Conservation (phyloP, 2,888 invertebrate species). For the Gari tellinella region DNA sequence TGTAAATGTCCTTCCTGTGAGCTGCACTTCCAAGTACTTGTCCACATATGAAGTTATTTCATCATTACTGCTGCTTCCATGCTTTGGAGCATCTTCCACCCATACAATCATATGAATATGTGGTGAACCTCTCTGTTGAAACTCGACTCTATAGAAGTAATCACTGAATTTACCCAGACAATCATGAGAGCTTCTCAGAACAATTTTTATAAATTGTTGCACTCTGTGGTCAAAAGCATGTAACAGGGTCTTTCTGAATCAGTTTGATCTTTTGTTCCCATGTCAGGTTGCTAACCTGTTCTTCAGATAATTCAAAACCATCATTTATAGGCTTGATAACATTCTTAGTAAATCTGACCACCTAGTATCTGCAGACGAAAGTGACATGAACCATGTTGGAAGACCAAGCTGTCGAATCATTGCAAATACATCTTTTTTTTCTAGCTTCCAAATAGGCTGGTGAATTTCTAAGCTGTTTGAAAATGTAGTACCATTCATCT, state of each 20-base stretch:
- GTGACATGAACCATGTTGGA: not conserved
- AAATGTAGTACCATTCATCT: slow-evolving; percentile 78
- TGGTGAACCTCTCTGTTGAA: too few relatives aligned
- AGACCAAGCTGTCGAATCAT: not conserved
- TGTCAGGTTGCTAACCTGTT: slow-evolving; percentile 12
- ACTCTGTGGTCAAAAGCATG: slow-evolving; percentile 22
- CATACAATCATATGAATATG: slow-evolving; percentile 4
- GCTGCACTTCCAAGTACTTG: slow-evolving; percentile 7
- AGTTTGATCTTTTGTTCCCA: slow-evolving; percentile 45
- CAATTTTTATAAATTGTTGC: slow-evolving; percentile 9
- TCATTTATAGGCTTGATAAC: slow-evolving; percentile 4
- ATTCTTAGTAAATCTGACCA: slow-evolving; percentile 11
- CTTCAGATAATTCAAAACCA: not conserved
- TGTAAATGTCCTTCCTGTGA: slow-evolving; percentile 9
- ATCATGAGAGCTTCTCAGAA: slow-evolving; percentile 3
- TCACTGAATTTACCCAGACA: too few relatives aligned
- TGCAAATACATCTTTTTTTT: slow-evolving; percentile 40
- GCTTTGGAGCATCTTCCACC: slow-evolving; percentile 9
- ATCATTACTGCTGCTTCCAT: not conserved
- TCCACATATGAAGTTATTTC: slow-evolving; percentile 8
- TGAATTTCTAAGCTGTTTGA: slow-evolving; percentile 39
- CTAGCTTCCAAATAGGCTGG: too few relatives aligned
- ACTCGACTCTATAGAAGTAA: too few relatives aligned
- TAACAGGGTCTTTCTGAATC: slow-evolving; percentile 28
- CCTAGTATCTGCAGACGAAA: slow-evolving; percentile 1